phyloP scores from a whole-genome alignment of 2,797 vertebrate genomes.

The Scarus forsteni region DNA sequence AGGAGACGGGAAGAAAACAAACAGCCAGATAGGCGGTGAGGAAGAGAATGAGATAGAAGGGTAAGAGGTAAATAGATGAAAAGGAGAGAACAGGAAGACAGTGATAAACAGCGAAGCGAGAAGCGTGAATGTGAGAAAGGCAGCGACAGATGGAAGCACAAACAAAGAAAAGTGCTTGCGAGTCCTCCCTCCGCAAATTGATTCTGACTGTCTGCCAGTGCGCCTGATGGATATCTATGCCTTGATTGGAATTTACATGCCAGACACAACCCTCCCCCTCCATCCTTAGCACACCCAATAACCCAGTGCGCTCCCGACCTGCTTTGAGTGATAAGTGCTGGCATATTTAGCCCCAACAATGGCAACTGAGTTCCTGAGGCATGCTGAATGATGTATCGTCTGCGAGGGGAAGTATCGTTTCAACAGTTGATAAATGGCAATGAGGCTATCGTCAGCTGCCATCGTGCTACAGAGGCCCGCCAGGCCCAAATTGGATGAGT shows the following conservation, averaged over 20 bases:
- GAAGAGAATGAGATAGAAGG: constrained; percentile 34
- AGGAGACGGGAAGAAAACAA: constrained; percentile 31
- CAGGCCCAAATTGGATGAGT: constrained; percentile 61
- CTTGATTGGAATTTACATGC: constrained; percentile 79
- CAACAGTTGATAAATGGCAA: constrained; percentile 68
- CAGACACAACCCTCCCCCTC: constrained; percentile 54
- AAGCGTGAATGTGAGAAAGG: constrained; percentile 43
- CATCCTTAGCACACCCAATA: constrained; percentile 52
- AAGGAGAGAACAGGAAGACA: constrained; percentile 49
- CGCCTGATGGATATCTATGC: constrained; percentile 75
- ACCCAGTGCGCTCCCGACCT: constrained; percentile 61
- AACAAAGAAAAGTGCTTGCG: constrained; percentile 61
- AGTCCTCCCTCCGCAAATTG: constrained; percentile 70
- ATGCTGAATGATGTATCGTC: constrained; percentile 63
- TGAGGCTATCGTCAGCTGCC: constrained; percentile 60
- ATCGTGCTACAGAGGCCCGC: constrained; percentile 34
- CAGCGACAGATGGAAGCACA: constrained; percentile 56
- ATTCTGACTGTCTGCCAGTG: constrained; percentile 68
- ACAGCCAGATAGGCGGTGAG: constrained; percentile 25
- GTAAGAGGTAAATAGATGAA: constrained; percentile 52
- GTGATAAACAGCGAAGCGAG: constrained; percentile 54
- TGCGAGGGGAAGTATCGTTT: constrained; percentile 65
- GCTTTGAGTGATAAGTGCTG: constrained; percentile 74
- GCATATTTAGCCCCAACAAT: constrained; percentile 65
- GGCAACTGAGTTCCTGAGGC: constrained; percentile 48